Evolutionary conservation across 2,888 invertebrate genomes (phyloP), one percentile per base, ranked within the genome.

Genomic region (Cetonia aurata): DNA sequence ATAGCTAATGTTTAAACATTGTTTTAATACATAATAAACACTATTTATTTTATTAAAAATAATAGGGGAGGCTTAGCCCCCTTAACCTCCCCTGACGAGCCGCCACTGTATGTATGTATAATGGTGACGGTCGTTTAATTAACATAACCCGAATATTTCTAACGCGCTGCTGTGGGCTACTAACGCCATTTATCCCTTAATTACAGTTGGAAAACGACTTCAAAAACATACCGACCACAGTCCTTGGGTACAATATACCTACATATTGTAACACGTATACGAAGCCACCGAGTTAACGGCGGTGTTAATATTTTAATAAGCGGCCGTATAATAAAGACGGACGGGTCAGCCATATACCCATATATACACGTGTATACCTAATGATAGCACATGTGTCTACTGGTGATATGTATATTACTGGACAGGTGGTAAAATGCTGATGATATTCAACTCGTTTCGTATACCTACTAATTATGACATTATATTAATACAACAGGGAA

Each of bases 141-240:
- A 59, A 59, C 59, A 59, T 59, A 59, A 59, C 59, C 44, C 46
- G 44, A 59, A 59, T 59, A 44, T 44, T 59, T 59, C 46, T 44
- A 25, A 33, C 25, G n/a, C 31, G 33, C n/a, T 53, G n/a, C 53
- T 12, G 25, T 33, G 33, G 6, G 19, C 31, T 56, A 37, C 17
- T 25, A 25, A 37, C 41, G 59, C 59, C 59, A 46, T 59, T 59
- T 59, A 59, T 44, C 59, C 59, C 44, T 46, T 46, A 59, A 59
- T 59, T 59, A 59, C 44, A 59, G 59, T 17, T 44, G 31, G 42
- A 19, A n/a, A n/a, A 44, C 59, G 25, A 59, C 59, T 25, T 59
- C 59, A 59, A 44, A 59, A 59, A 46, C 44, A 25, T 42, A 44
- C 59, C 46, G 44, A n/a, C 3, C 44, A 44, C 55, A 13, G 31